Evolutionary conservation across 2,888 invertebrate species (phyloP), one percentile per base, ranked within the genome.

Genomic region (Agriotes lineatus): DNA sequence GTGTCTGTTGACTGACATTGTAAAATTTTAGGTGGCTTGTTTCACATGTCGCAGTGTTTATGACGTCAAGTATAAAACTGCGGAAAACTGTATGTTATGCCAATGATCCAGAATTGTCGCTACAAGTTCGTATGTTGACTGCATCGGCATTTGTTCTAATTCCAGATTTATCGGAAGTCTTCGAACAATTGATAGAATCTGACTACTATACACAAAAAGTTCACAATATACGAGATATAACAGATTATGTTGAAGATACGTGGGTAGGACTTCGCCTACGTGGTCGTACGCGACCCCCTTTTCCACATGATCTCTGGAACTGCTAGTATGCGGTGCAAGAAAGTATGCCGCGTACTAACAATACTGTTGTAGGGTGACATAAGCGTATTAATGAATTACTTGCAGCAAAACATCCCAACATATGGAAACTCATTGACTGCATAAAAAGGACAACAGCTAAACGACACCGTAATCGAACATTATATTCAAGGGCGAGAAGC

Each of bases 201-300:
- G 14, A 44, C 18, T 44, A 44, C 18, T 44, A 16, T 44, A 18
- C 18, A 44, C 2, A 44, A 44, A 1, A 44, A 18, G 3, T 44
- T 7, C 14, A 18, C 14, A 16, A 44, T 44, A 12, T 44, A 14
- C 44, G 18, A 44, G 44, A 44, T 12, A 44, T 44, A 44, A 9
- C 16, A n/a, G 44, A 44, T 44, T 44, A 44, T 44, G 12, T 44
- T 14, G 44, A 44, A 44, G 44, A 44, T 18, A 44, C 44, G 16
- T 44, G 14, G 44, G 12, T 44, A 44, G 14, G 44, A 9, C 44
- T 44, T 44, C 44, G 16, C 12, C 12, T 12, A 9, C 44, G 44
- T 4, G 44, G 44, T 44, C 2, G 44, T 12, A 6, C 14, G 2
- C 6, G 44, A 44, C 44, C 18, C 18, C 5, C 18, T 44, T 44